phyloP scores from a whole-genome alignment of 2,113 vertebrate species.

The Antechinus flavipes region DNA sequence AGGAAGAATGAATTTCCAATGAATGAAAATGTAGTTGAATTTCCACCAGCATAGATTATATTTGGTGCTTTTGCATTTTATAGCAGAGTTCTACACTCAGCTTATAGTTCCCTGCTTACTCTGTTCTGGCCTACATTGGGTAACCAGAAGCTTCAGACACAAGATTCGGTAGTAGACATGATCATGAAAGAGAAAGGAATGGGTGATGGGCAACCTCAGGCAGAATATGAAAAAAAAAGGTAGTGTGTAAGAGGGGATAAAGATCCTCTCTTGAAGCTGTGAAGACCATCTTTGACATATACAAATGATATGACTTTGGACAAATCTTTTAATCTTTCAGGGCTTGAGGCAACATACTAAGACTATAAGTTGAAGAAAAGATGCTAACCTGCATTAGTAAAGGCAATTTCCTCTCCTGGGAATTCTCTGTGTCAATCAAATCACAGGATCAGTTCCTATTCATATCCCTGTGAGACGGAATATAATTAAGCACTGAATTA shows the following conservation, averaged over 20 bases:
- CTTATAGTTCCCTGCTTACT: not conserved
- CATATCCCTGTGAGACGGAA: not conserved
- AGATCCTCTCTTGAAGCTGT: not conserved
- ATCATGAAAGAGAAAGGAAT: not conserved
- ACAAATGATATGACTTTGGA: not conserved
- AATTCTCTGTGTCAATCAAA: not conserved
- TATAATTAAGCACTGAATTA: not conserved
- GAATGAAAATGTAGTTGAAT: not conserved
- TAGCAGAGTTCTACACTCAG: not conserved
- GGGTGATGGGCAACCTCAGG: not conserved
- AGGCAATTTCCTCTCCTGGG: not conserved
- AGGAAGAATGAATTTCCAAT: not conserved
- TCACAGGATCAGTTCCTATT: not conserved
- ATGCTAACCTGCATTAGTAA: not conserved
- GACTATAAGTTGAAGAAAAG: not conserved
- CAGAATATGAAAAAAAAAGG: not conserved
- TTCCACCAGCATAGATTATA: not conserved
- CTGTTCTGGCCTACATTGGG: not conserved
- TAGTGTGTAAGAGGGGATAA: slow-evolving; percentile 3
- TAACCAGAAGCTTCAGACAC: not conserved
- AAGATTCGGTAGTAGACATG: fast-evolving
- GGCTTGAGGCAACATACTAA: not conserved
- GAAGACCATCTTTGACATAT: slow-evolving; percentile 16
- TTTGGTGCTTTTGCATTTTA: not conserved
- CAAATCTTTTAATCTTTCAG: not conserved